phyloP scores from a whole-genome alignment of 2,797 vertebrate species.

The Lacerta agilis region DNA sequence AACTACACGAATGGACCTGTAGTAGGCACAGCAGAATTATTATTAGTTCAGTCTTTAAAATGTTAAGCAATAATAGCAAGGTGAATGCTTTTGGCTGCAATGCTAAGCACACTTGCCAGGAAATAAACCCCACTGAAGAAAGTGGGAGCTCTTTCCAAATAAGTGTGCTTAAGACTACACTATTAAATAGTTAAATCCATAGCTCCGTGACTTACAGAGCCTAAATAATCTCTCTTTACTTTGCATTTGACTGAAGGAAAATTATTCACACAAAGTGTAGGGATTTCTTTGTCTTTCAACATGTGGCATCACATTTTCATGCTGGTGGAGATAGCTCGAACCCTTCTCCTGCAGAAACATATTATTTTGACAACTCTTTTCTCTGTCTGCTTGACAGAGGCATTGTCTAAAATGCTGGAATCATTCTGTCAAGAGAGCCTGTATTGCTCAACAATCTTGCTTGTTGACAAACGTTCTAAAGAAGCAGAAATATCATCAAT shows the following conservation, averaged over 20 bases:
- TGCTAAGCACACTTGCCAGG: background rate
- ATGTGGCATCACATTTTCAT: conserved; percentile 57
- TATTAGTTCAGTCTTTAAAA: background rate
- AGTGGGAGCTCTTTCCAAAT: background rate
- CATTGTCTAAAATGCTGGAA: conserved; percentile 72
- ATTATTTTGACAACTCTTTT: conserved; percentile 73
- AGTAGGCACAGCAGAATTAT: too few relatives aligned
- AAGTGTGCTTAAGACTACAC: background rate
- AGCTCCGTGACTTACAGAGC: background rate
- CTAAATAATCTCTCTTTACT: background rate
- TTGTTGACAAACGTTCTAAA: conserved; percentile 73
- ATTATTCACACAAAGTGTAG: conserved; percentile 40
- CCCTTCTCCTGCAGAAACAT: conserved; percentile 59
- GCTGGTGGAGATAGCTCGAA: conserved; percentile 59
- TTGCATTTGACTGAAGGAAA: conserved; percentile 41
- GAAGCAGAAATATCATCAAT: conserved; percentile 62
- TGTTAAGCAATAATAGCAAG: background rate
- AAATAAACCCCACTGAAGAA: too few relatives aligned
- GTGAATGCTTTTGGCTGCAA: background rate
- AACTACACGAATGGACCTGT: too few relatives aligned
- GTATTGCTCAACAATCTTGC: conserved; percentile 69
- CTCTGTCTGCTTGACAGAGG: conserved; percentile 72
- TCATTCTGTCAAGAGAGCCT: conserved; percentile 72
- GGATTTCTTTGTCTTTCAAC: conserved; percentile 50
- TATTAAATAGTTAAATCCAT: background rate